These are phyloP conservation scores for Cuculus canorus DNA, from an alignment of 2,797 vertebrate genomes.

Conservation along the genomic window DNA sequence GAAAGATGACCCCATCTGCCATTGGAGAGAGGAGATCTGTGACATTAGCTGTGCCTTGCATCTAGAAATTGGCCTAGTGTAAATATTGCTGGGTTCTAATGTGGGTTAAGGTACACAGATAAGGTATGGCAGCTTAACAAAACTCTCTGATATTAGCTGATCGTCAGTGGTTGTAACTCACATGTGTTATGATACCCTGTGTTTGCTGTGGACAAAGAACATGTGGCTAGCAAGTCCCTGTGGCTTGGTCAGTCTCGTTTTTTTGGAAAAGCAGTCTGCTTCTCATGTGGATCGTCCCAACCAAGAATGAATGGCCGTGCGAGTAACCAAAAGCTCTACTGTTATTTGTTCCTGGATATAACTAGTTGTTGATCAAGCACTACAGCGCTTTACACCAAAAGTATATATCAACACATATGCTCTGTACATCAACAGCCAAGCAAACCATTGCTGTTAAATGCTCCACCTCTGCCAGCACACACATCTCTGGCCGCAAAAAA, in stretches of 20 bases:
- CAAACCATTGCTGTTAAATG: background rate
- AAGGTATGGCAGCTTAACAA: background rate
- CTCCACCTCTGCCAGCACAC: background rate
- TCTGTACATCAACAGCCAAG: background rate
- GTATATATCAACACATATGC: background rate
- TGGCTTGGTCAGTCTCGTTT: background rate
- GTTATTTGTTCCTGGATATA: background rate
- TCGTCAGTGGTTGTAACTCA: background rate
- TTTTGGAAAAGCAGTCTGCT: background rate
- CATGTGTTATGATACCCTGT: accelerated
- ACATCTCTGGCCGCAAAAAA: background rate
- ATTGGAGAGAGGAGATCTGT: background rate
- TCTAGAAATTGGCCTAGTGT: background rate
- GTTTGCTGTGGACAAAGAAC: background rate
- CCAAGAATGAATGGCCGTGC: accelerated
- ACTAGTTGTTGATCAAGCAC: background rate
- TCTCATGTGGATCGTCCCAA: background rate
- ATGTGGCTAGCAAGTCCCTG: background rate
- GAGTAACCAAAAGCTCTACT: background rate
- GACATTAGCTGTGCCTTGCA: accelerated
- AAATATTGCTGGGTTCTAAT: background rate
- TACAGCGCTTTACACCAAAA: background rate
- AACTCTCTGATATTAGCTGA: background rate
- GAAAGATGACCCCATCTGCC: background rate
- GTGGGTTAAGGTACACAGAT: background rate